Evolutionary conservation across 2,888 invertebrate genomes (phyloP), one percentile per base, ranked within the genome.

Genomic region (Cerastoderma edule): DNA sequence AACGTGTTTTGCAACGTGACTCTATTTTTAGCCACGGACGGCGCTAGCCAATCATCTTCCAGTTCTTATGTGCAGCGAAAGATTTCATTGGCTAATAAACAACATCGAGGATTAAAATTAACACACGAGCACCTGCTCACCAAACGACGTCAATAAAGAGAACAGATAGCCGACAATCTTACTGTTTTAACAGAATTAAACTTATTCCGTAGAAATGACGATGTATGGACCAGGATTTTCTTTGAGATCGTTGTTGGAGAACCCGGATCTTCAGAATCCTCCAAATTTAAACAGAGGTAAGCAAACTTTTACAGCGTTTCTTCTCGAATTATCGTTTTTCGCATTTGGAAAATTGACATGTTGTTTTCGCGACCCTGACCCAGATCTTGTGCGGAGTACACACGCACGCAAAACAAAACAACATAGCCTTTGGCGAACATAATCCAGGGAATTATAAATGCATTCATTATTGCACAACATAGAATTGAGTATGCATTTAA

Each of bases 201-300:
- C 3, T 27, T 53, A 48, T 53, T 50, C 24, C 30, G 22, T 16
- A 30, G 39, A 50, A 35, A 68, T 46, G 56, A 46, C 46, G 30
- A 50, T 83, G 13, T 75, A 77, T 44, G 72, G 78, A 39, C 68
- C 68, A 30, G 87, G 87, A 28, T 83, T 87, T 56, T 88, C 89
- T 22, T 77, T 89, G 28, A 89, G 89, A 70, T 87, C 87, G 19
- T 79, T 89, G 10, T 69, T 89, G 10, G 89, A 89, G 68, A 84
- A 89, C 53, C 89, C 89, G 6, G 80, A 86, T 48, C 75, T 89
- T 27, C 87, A 88, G 63, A 85, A 84, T 70, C 83, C 89, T 60
- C 87, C 87, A 1, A 56, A 80, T 28, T 35, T 85, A 0, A 80
- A 75, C 24, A 39, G 71, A 78, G 86, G 89, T 89, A 76, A 82